A percentile compares a stretch with the other conserved stretches of the same genome.
Evolutionary conservation across 2,113 vertebrate genomes (phyloP).

Genomic region (Trematocara nigrifrons): DNA sequence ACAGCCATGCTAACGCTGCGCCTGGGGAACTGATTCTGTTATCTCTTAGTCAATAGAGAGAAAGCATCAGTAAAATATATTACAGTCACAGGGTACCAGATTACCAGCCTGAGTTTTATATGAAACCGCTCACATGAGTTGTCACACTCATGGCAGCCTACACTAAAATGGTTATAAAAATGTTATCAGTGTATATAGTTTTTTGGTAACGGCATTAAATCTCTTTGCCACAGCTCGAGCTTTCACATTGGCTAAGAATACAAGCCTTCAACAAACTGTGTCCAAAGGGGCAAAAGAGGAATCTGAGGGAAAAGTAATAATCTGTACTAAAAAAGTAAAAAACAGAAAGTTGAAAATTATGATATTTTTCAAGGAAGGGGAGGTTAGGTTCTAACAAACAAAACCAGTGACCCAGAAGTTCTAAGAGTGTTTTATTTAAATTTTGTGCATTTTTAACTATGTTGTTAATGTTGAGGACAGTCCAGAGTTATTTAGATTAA

Average conservation of each 20-base stretch:
- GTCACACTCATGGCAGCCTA: not conserved
- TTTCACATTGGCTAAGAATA: not conserved
- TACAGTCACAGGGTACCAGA: not conserved
- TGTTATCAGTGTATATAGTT: not conserved
- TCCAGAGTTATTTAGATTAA: not conserved
- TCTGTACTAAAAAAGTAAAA: not conserved
- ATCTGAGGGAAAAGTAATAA: not conserved
- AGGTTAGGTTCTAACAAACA: not conserved
- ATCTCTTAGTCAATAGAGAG: not conserved
- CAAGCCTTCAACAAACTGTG: not conserved
- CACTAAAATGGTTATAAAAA: not conserved
- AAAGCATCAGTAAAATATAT: not conserved
- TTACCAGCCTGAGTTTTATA: not conserved
- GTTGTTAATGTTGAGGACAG: not conserved
- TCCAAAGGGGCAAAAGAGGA: rapidly evolving
- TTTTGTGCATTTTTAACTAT: not conserved
- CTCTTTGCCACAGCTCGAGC: not conserved
- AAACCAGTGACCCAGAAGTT: not conserved
- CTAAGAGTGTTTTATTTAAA: not conserved
- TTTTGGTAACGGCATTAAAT: not conserved
- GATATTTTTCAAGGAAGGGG: not conserved
- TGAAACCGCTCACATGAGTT: not conserved
- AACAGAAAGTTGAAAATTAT: not conserved
- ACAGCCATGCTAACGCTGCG: not conserved
- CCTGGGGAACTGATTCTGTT: not conserved